Conservation (phyloP, 2,113 vertebrate genomes). For the Deroptyus accipitrinus region DNA sequence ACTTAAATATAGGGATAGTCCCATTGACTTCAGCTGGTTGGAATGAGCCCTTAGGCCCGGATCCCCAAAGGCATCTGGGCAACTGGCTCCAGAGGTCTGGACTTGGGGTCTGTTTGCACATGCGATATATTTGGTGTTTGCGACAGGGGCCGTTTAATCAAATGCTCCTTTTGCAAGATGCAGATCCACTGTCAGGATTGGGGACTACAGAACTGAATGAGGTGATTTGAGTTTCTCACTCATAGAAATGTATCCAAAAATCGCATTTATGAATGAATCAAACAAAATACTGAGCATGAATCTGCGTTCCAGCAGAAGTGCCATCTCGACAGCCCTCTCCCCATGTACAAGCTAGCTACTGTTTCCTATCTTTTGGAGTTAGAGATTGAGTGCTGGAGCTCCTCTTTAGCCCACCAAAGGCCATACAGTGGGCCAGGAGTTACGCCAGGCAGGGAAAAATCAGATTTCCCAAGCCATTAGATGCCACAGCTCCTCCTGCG, state of each 20-base stretch:
- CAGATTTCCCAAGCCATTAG: not conserved
- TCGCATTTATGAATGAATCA: not conserved
- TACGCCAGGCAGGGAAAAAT: not conserved
- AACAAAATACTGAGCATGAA: not conserved
- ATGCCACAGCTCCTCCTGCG: not conserved
- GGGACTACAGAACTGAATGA: not conserved
- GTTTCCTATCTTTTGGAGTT: not conserved
- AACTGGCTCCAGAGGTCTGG: slow-evolving; percentile 36
- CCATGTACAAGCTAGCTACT: fast-evolving
- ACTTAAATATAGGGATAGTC: slow-evolving; percentile 67
- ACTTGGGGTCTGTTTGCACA: not conserved
- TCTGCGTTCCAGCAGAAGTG: not conserved
- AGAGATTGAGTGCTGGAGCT: not conserved
- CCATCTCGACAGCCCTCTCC: not conserved
- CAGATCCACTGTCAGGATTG: not conserved
- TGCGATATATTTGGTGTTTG: slow-evolving; percentile 31
- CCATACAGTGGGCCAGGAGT: not conserved
- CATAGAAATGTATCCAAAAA: not conserved
- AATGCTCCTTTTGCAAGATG: not conserved
- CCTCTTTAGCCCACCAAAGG: not conserved
- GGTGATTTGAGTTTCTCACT: not conserved
- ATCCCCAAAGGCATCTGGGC: slow-evolving; percentile 62
- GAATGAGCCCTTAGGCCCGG: slow-evolving; percentile 66
- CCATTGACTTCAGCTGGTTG: slow-evolving; percentile 62
- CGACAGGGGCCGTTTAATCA: not conserved